phyloP scores from a whole-genome alignment of 1,140 invertebrate species.

The Solenopsis fugax region DNA sequence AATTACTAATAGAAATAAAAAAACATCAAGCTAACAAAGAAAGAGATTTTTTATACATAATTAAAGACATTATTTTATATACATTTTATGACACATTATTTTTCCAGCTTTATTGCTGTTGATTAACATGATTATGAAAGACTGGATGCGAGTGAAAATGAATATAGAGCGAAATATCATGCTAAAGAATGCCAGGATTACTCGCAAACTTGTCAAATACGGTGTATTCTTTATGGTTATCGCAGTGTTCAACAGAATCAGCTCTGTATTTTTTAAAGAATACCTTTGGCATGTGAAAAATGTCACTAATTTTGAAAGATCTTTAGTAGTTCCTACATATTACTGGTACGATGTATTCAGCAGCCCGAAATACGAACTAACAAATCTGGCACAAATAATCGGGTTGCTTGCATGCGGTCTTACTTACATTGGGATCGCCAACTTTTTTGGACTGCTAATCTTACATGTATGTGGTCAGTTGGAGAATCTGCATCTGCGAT shows the following conservation, averaged over 20 bases:
- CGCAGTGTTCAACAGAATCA: neutral
- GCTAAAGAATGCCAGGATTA: constrained; percentile 6
- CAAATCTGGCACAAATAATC: neutral
- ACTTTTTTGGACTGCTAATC: constrained; percentile 30
- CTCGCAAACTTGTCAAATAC: neutral
- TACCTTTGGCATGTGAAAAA: neutral
- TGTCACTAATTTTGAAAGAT: neutral
- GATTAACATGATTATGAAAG: constrained; percentile 40
- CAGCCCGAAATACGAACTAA: no score
- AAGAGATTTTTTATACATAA: no score
- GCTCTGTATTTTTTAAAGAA: neutral
- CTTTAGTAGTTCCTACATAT: no score
- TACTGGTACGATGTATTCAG: no score
- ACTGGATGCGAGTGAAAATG: constrained; percentile 47
- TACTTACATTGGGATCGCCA: constrained; percentile 37
- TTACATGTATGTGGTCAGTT: constrained; percentile 52
- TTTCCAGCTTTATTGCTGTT: constrained; percentile 6
- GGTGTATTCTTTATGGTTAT: neutral
- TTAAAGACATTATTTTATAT: no score
- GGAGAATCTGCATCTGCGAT: constrained; percentile 25
- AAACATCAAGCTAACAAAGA: no score
- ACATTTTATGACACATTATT: neutral
- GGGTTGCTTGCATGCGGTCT: neutral
- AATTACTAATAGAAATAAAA: neutral
- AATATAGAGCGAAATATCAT: constrained; percentile 28